phyloP scores from a whole-genome alignment of 2,888 invertebrate species.

The Luffia ferchaultella region DNA sequence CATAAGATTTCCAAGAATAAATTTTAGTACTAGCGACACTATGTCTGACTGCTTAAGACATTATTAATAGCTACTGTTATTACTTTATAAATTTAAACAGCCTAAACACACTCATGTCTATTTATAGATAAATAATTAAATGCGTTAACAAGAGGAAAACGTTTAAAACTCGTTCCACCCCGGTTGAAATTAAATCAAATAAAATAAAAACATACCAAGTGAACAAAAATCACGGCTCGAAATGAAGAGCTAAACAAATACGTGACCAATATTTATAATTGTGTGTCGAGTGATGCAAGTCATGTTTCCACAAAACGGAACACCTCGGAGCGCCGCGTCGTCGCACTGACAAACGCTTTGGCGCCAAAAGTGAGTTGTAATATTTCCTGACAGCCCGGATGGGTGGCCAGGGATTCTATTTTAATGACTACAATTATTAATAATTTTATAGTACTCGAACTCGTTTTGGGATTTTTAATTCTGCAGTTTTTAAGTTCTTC shows the following conservation, averaged over 20 bases:
- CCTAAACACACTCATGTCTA: too few relatives aligned
- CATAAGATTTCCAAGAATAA: too few relatives aligned
- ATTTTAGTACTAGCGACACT: too few relatives aligned
- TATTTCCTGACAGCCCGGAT: conserved; percentile 43
- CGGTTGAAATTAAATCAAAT: too few relatives aligned
- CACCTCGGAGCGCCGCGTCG: conserved; percentile 41
- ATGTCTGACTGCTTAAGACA: too few relatives aligned
- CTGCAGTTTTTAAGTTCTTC: too few relatives aligned
- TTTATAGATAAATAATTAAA: too few relatives aligned
- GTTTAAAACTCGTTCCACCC: too few relatives aligned
- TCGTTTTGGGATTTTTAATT: too few relatives aligned
- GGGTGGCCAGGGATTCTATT: conserved; percentile 36
- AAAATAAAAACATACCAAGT: conserved; percentile 13
- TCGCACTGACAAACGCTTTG: conserved; percentile 20
- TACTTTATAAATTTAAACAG: too few relatives aligned
- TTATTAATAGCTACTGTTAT: too few relatives aligned
- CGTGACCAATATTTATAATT: conserved; percentile 53
- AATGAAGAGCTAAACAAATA: conserved; percentile 63
- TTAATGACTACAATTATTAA: conserved; percentile 6
- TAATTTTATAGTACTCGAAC: not conserved
- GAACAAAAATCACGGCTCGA: conserved; percentile 44
- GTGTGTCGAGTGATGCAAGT: conserved; percentile 36
- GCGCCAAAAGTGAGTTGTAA: conserved; percentile 56
- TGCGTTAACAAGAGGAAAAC: too few relatives aligned
- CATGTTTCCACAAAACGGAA: conserved; percentile 55